phyloP scores from a whole-genome alignment of 2,797 vertebrate species.

The Cichlasoma orientale region DNA sequence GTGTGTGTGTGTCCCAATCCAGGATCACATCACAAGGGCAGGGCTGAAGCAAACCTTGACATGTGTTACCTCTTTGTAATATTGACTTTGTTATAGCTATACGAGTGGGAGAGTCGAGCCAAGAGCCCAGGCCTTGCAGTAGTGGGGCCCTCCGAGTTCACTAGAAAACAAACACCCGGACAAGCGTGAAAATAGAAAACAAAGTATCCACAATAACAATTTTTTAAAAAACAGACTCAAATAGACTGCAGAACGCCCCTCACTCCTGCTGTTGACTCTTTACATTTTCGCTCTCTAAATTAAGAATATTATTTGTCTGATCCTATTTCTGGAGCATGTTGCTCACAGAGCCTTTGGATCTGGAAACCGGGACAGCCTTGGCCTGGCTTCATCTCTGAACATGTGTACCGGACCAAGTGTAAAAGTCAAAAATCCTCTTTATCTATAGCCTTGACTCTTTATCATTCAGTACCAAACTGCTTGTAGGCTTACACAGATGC shows the following conservation, averaged over 20 bases:
- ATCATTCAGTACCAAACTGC: conserved; percentile 26
- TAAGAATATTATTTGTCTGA: conserved; percentile 54
- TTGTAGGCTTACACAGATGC: background rate
- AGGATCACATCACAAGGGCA: conserved; percentile 73
- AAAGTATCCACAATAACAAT: conserved; percentile 64
- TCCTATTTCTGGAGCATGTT: conserved; percentile 39
- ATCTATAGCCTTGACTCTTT: conserved; percentile 17
- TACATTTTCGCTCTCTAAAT: conserved; percentile 54
- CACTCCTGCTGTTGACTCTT: conserved; percentile 42
- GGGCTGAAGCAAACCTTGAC: conserved; percentile 79
- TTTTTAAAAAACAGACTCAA: conserved; percentile 42
- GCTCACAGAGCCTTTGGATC: conserved; percentile 55
- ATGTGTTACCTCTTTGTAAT: conserved; percentile 85
- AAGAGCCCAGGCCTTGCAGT: conserved; percentile 65
- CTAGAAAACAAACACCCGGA: conserved; percentile 77
- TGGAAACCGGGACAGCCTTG: conserved; percentile 40
- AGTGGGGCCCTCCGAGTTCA: conserved; percentile 67
- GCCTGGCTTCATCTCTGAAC: conserved; percentile 52
- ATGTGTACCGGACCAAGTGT: conserved; percentile 33
- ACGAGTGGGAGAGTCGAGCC: conserved; percentile 78
- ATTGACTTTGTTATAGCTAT: conserved; percentile 83
- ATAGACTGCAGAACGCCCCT: conserved; percentile 49
- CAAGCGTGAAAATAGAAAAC: conserved; percentile 72
- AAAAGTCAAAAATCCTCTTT: conserved; percentile 46
- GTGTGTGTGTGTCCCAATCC: conserved; percentile 60